These are phyloP conservation scores for Caenorhabditis wallacei DNA, from an alignment of 2,888 invertebrate species.

Conservation along the genomic window DNA sequence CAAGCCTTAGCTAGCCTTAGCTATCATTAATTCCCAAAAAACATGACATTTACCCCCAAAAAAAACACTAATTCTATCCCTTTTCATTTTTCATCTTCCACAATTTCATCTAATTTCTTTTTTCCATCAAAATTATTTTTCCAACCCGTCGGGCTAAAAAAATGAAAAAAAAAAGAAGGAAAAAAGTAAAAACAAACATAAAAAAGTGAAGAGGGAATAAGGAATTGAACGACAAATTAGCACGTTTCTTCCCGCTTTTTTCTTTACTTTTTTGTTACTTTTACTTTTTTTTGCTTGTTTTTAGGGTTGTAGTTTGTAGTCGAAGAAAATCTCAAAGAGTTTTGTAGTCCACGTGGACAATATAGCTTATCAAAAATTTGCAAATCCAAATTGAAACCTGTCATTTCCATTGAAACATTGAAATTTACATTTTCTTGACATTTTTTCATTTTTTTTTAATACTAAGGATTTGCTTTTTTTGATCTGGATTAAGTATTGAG, in stretches of 20 bases:
- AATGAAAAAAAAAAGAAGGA: not conserved
- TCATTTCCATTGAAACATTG: slow-evolving; percentile 2
- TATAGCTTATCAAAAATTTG: not conserved
- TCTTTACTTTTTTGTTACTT: not conserved
- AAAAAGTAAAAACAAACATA: slow-evolving; percentile 14
- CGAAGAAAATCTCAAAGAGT: too few species aligned
- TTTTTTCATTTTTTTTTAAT: too few species aligned
- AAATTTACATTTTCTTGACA: not conserved
- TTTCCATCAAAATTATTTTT: too few species aligned
- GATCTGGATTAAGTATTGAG: too few species aligned
- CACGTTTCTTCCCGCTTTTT: slow-evolving; percentile 35
- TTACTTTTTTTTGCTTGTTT: slow-evolving; percentile 4
- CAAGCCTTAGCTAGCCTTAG: too few species aligned
- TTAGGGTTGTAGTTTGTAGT: too few species aligned
- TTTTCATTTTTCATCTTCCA: not conserved
- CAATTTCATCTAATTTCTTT: not conserved
- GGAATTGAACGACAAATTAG: slow-evolving; percentile 33
- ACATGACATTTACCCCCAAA: too few species aligned
- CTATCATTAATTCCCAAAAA: too few species aligned
- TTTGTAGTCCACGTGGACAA: too few species aligned
- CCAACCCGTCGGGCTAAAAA: not conserved
- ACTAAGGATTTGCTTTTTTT: too few species aligned
- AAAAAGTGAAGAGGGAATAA: not conserved
- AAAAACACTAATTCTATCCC: not conserved
- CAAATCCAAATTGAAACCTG: slow-evolving; percentile 5